Evolutionary conservation across 1,140 invertebrate species (phyloP).

Genomic region (Sitobion miscanthi): DNA sequence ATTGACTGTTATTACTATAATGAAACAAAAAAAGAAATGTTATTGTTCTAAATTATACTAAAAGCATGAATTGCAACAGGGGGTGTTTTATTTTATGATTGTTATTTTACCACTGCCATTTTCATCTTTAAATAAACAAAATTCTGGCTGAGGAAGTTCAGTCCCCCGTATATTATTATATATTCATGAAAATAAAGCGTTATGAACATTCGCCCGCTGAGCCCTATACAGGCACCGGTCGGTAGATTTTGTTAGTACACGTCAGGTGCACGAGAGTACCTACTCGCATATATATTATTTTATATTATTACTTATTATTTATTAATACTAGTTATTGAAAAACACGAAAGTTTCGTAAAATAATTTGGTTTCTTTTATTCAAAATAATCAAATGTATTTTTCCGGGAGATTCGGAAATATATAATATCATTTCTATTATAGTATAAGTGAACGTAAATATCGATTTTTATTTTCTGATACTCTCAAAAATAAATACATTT

Average conservation of each 20-base stretch:
- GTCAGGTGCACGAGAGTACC: conserved; percentile 22
- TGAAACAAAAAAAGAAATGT: neutral
- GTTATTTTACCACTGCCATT: conserved; percentile 26
- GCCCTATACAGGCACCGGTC: conserved; percentile 23
- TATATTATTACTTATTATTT: conserved; percentile 46
- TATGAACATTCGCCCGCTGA: conserved; percentile 28
- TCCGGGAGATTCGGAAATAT: neutral
- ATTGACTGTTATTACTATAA: conserved; percentile 12
- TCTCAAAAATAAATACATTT: neutral
- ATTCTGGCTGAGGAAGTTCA: neutral
- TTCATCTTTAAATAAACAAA: conserved; percentile 23
- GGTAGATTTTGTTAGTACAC: conserved; percentile 19
- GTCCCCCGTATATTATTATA: conserved; percentile 24
- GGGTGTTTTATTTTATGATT: conserved; percentile 29
- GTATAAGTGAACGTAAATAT: neutral
- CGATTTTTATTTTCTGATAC: neutral
- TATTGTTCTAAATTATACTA: conserved; percentile 21
- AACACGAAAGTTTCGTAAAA: neutral
- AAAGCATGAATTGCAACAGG: neutral
- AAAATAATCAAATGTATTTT: neutral
- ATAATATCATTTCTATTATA: neutral
- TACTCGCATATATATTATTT: conserved; percentile 6
- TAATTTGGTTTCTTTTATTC: conserved; percentile 3
- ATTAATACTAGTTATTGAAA: conserved; percentile 48
- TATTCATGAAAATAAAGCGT: conserved; percentile 50